Evolutionary conservation across 2,797 vertebrate genomes (phyloP).

Genomic region (Sebastes jordani): DNA sequence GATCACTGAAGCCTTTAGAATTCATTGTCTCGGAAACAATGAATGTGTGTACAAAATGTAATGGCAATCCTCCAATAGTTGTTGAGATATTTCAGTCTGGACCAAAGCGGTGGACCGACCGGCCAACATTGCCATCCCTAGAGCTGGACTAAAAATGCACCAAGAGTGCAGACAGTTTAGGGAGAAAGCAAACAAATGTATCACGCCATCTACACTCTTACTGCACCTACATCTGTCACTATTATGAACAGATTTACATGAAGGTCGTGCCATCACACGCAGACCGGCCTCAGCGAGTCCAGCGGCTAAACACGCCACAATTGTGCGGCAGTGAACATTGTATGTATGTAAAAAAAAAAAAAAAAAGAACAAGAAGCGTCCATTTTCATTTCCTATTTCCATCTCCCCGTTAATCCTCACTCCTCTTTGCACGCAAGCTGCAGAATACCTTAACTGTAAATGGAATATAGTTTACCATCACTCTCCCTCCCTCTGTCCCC

Average conservation of each 20-base stretch:
- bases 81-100: not conserved
- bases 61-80: not conserved
- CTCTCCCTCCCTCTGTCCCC: conserved; percentile 28
- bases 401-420: conserved; percentile 44
- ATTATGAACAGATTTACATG: conserved; percentile 13
- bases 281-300: conserved; percentile 5
- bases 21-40: not conserved
- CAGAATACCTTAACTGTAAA: conserved; percentile 37
- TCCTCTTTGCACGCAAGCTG: conserved; percentile 41
- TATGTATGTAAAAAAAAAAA: conserved; percentile 18
- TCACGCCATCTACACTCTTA: conserved; percentile 1
- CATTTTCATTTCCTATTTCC: conserved; percentile 41
- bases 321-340: not conserved
- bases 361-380: conserved; percentile 20
- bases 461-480: conserved; percentile 48
- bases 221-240: conserved; percentile 8
- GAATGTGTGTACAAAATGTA: not conserved
- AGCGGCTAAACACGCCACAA: conserved; percentile 14
- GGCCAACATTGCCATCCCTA: not conserved
- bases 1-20: not conserved
- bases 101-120: not conserved
- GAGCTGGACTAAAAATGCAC: not conserved
- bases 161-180: not conserved
- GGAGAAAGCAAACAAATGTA: not conserved
- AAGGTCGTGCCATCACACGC: not conserved